Evolutionary conservation across 2,113 vertebrate species (phyloP).

Genomic region (Scomber scombrus): DNA sequence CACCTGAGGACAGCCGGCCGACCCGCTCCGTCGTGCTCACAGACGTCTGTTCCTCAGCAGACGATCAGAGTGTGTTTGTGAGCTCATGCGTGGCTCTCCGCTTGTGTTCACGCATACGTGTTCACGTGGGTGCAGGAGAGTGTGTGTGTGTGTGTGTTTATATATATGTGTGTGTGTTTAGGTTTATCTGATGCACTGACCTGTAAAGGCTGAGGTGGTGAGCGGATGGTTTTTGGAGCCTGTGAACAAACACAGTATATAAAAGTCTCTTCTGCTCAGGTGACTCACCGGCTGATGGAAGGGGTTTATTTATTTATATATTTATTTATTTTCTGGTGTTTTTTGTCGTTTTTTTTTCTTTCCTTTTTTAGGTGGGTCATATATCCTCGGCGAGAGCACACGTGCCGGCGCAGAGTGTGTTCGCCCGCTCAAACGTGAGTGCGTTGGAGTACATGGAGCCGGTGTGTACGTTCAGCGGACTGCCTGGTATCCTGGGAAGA

Average conservation of each 20-base stretch:
- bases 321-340: not conserved
- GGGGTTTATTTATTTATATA: conserved; percentile 1
- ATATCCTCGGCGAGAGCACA: conserved; percentile 13
- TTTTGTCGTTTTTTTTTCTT: too few species aligned
- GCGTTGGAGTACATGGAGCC: not conserved
- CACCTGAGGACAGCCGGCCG: conserved; percentile 34
- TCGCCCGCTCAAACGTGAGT: conserved; percentile 43
- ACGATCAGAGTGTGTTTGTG: conserved; percentile 26
- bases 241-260: conserved; percentile 16
- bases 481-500: conserved; percentile 57
- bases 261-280: conserved; percentile 4
- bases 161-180: conserved; percentile 4
- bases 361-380: conserved; percentile 22
- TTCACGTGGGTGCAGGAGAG: not conserved
- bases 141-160: too few species aligned
- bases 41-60: not conserved
- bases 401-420: conserved; percentile 31
- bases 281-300: not conserved
- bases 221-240: conserved; percentile 17
- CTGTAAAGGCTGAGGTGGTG: conserved; percentile 29
- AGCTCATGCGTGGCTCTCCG: not conserved
- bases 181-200: conserved; percentile 27
- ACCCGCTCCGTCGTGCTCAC: not conserved
- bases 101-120: conserved; percentile 25
- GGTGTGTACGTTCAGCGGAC: conserved; percentile 50